Percentiles rank a stretch among this genome's conserved stretches.
Conservation (phyloP, 2,113 vertebrate genomes). For the Dinomys branickii region DNA sequence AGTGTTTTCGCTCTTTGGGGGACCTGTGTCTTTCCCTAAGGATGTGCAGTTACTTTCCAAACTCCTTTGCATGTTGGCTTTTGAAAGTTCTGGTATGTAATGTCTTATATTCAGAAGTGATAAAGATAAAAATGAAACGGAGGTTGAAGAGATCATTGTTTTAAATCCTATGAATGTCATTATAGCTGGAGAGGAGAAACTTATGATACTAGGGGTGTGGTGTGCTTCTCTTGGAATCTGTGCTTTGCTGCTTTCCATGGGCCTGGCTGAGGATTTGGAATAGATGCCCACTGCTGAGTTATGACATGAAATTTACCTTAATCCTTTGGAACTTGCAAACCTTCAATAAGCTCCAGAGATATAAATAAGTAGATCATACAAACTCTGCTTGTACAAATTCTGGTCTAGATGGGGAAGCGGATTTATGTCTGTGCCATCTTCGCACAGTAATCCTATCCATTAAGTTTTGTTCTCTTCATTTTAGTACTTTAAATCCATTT, state of each 20-base stretch:
- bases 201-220: background rate
- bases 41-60: background rate
- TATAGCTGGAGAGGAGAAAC: background rate
- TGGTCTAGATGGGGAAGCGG: background rate
- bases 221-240: background rate
- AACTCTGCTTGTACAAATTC: background rate
- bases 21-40: background rate
- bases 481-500: background rate
- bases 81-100: background rate
- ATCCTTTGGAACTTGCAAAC: background rate
- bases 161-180: background rate
- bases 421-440: background rate
- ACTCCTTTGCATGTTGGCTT: background rate
- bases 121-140: background rate
- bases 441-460: background rate
- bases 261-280: rapidly evolving
- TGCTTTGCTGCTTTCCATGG: background rate
- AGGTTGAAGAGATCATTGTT: background rate
- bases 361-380: background rate
- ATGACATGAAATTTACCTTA: background rate
- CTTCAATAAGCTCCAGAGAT: background rate
- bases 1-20: background rate
- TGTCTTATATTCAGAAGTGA: background rate
- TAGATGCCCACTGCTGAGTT: background rate
- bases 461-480: conserved; percentile 3